Conservation (phyloP, 2,888 invertebrate species). For the Scelioninae gen. 2 region DNA sequence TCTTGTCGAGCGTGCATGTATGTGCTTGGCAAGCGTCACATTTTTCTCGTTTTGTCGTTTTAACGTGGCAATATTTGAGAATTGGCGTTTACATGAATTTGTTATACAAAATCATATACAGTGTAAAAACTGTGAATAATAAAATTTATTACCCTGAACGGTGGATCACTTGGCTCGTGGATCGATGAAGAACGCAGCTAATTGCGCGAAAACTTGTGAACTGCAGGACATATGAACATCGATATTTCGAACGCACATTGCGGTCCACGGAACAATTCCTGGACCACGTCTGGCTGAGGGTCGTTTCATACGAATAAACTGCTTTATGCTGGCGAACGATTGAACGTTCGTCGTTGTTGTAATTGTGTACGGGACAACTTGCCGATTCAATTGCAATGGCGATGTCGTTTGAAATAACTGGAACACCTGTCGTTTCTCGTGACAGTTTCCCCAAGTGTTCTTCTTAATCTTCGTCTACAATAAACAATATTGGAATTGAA, state of each 20-base stretch:
- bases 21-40: too few species aligned
- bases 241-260: constrained; percentile 80
- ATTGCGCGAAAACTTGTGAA: constrained; percentile 75
- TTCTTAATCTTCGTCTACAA: too few species aligned
- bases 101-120: too few species aligned
- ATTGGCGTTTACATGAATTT: too few species aligned
- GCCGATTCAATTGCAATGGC: constrained; percentile 64
- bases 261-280: constrained; percentile 76
- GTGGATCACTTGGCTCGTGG: constrained; percentile 75
- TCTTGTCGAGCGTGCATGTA: too few species aligned
- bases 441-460: too few species aligned
- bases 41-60: too few species aligned
- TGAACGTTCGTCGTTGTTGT: constrained; percentile 72
- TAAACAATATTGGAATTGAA: too few species aligned
- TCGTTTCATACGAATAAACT: constrained; percentile 65
- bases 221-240: constrained; percentile 79
- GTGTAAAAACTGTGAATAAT: not conserved
- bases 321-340: constrained; percentile 56
- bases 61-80: too few species aligned
- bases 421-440: too few species aligned
- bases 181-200: constrained; percentile 75
- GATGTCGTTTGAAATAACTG: constrained; percentile 48
- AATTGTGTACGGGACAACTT: constrained; percentile 76
- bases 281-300: constrained; percentile 77
- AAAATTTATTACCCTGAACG: constrained; percentile 79